Evolutionary conservation across 2,113 vertebrate genomes (phyloP), one percentile per base, ranked within the genome.

Genomic region (Lepisosteus osseus): DNA sequence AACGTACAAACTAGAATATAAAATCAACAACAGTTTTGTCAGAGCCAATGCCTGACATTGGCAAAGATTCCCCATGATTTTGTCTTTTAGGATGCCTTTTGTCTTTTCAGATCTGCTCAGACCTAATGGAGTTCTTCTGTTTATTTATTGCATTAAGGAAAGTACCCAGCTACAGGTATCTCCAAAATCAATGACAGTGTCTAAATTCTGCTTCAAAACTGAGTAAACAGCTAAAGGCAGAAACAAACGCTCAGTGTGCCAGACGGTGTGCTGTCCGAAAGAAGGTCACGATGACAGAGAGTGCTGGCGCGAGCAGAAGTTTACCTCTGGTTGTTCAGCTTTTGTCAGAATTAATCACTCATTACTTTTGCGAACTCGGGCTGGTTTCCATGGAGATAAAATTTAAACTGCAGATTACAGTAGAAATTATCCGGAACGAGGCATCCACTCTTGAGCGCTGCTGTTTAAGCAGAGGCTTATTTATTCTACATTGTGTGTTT

Each of bases 351-450:
- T 47, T 57, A 67, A 61, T 62, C 68, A 77, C 63, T 68, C 55
- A 67, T 70, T 40, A 15, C 72, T 63, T 42, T 40, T 42, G 14
- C 67, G 73, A 78, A 77, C 69, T 77, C 79, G 67, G 75, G 71
- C 67, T 44, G 54, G 81, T 85, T 79, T 81, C 81, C 79, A 82
- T 83, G 77, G 81, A 74, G 76, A 82, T 71, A 72, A 56, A 73
- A 74, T 67, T 70, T 68, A 68, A 79, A 67, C 65, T 68, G 4
- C 70, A 73, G 72, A 78, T 77, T 65, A 75, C 71, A 29, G 29
- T 29, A 29, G 29, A 76, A 66, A 51, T 9, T 51, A 6, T 51
- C 5, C 2, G 71, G 69, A 75, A 67, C 11, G 66, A 54, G 14
- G 47, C 51, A 68, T 68, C 51, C 47, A 17, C 9, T 51, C 14